Conservation (phyloP, 2,797 vertebrate species). For the Melanotaenia trifasciata region DNA sequence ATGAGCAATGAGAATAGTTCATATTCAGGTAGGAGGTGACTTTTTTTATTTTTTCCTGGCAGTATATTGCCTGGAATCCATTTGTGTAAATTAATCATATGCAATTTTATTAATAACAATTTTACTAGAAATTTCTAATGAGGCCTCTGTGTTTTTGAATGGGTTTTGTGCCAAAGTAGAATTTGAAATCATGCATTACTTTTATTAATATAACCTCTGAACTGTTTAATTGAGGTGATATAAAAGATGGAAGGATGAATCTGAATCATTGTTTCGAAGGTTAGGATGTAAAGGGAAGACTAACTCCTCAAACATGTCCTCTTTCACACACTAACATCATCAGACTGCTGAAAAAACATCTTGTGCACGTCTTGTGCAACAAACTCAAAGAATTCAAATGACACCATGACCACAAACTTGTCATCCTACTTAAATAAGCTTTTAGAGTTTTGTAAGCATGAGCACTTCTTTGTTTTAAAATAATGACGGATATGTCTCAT, state of each 20-base stretch:
- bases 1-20: not conserved
- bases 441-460: not conserved
- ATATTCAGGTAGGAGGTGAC: not conserved
- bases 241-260: too few relatives aligned
- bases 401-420: not conserved
- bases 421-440: not conserved
- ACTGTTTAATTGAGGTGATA: too few relatives aligned
- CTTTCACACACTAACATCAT: slow-evolving; percentile 12
- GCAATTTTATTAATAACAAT: not conserved
- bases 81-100: not conserved
- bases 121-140: not conserved
- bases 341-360: not conserved
- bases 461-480: not conserved
- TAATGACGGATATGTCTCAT: not conserved
- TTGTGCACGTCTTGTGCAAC: slow-evolving; percentile 15
- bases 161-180: not conserved
- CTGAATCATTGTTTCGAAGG: not conserved
- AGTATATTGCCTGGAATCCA: too few relatives aligned
- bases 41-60: too few relatives aligned
- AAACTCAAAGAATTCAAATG: not conserved
- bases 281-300: not conserved
- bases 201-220: not conserved
- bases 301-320: slow-evolving; percentile 15
- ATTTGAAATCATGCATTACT: not conserved
- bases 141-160: not conserved